Percentiles rank a stretch among this genome's conserved stretches.
Conservation (phyloP, 2,797 vertebrate species). For the Eurystomus glaucurus region DNA sequence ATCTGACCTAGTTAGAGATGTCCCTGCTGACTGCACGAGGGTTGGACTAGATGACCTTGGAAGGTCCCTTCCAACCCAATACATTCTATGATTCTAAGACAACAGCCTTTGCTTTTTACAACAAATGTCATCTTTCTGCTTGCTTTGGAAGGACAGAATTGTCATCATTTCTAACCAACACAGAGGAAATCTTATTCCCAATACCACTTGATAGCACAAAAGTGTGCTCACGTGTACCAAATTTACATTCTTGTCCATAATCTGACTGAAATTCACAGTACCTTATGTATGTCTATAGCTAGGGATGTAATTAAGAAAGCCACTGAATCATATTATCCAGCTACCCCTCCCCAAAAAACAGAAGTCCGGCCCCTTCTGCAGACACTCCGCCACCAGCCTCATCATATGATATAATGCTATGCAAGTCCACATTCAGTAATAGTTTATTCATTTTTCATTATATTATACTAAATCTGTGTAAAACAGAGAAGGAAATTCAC, state of each 20-base stretch:
- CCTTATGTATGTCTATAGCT: background rate
- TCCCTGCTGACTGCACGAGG: too few relatives aligned
- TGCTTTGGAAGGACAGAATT: background rate
- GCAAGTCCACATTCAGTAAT: background rate
- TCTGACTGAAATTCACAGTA: background rate
- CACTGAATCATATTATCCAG: background rate
- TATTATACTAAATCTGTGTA: background rate
- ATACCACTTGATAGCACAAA: background rate
- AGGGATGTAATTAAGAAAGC: background rate
- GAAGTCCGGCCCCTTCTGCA: background rate
- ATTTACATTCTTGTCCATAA: background rate
- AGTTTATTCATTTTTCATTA: background rate
- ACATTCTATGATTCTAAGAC: too few relatives aligned
- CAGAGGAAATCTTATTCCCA: background rate
- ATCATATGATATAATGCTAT: background rate
- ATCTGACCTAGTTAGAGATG: background rate
- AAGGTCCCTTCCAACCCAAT: too few relatives aligned
- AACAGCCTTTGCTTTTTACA: background rate
- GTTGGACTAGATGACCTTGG: too few relatives aligned
- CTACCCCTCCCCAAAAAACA: background rate
- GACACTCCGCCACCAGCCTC: background rate
- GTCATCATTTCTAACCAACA: background rate
- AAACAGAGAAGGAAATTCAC: background rate
- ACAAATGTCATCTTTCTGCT: background rate
- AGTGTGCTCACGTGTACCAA: fast-evolving